Evolutionary conservation across 1,140 invertebrate genomes (phyloP).

Genomic region (Drosophila kikkawai): DNA sequence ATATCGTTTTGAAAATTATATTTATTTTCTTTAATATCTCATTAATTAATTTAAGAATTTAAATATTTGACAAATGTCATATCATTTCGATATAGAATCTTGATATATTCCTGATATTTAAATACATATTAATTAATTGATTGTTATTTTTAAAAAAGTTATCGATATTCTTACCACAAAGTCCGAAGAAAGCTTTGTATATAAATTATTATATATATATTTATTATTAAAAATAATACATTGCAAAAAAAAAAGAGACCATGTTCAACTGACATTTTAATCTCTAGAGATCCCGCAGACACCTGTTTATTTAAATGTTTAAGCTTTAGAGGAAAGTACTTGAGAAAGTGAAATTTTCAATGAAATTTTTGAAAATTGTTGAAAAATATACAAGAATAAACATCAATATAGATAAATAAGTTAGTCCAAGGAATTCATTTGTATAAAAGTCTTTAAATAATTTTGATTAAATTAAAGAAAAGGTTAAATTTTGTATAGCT

Average conservation of each 20-base stretch:
- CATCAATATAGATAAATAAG: neutral
- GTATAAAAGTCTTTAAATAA: neutral
- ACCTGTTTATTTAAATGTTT: slow-evolving; percentile 10
- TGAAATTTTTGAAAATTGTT: neutral
- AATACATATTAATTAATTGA: too few species aligned
- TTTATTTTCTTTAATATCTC: too few species aligned
- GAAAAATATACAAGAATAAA: neutral
- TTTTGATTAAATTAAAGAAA: neutral
- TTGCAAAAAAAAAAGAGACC: neutral
- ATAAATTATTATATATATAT: too few species aligned
- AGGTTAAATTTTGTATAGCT: too few species aligned
- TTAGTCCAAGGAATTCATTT: neutral
- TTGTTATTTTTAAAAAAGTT: too few species aligned
- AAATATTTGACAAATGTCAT: too few species aligned
- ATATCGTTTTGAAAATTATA: too few species aligned
- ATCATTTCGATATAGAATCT: too few species aligned
- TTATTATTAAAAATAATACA: neutral
- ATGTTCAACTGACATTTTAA: neutral
- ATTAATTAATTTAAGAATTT: too few species aligned
- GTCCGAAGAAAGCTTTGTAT: too few species aligned
- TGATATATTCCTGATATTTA: too few species aligned
- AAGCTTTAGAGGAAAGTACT: neutral
- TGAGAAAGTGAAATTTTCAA: neutral
- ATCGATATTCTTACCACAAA: too few species aligned
- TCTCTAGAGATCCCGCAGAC: slow-evolving; percentile 1